These are phyloP conservation scores for Drosophila testacea DNA, from an alignment of 2,888 invertebrate species.

Conservation along the genomic window DNA sequence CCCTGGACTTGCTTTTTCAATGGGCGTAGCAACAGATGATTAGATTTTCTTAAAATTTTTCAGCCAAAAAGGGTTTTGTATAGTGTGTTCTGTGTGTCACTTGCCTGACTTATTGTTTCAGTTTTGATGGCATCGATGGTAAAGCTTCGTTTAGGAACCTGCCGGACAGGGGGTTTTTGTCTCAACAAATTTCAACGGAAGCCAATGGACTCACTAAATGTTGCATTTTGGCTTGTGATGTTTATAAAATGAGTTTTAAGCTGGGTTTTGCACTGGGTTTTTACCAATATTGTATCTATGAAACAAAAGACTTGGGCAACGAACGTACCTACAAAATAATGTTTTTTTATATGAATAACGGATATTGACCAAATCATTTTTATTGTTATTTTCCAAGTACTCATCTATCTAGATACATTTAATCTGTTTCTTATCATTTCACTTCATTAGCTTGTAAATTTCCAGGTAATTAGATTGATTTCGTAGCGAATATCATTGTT, in stretches of 20 bases:
- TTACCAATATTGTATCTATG: constrained; percentile 12
- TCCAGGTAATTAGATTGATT: constrained; percentile 67
- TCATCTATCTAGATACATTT: constrained; percentile 8
- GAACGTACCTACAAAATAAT: constrained; percentile 35
- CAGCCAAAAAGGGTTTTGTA: constrained; percentile 47
- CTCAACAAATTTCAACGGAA: constrained; percentile 67
- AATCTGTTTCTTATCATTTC: constrained; percentile 25
- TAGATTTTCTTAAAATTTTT: constrained; percentile 81
- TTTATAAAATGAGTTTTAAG: constrained; percentile 62
- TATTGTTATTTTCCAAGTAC: constrained; percentile 3
- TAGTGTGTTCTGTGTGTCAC: constrained; percentile 59
- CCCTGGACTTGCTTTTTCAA: constrained; percentile 35
- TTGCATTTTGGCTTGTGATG: constrained; percentile 53
- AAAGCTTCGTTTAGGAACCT: constrained; percentile 70
- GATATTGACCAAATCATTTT: constrained; percentile 7
- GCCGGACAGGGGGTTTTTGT: constrained; percentile 43
- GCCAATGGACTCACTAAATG: constrained; percentile 59
- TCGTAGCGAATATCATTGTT: constrained; percentile 53
- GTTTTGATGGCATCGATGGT: constrained; percentile 54
- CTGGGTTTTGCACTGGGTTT: constrained; percentile 35
- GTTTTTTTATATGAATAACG: not conserved
- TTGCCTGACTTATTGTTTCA: constrained; percentile 71
- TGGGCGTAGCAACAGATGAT: constrained; percentile 78
- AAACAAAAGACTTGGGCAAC: constrained; percentile 68
- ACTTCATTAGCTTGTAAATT: constrained; percentile 55